Base-by-base conservation (phyloP, 2,113 vertebrate genomes). In the Sialia sialis region DNA sequence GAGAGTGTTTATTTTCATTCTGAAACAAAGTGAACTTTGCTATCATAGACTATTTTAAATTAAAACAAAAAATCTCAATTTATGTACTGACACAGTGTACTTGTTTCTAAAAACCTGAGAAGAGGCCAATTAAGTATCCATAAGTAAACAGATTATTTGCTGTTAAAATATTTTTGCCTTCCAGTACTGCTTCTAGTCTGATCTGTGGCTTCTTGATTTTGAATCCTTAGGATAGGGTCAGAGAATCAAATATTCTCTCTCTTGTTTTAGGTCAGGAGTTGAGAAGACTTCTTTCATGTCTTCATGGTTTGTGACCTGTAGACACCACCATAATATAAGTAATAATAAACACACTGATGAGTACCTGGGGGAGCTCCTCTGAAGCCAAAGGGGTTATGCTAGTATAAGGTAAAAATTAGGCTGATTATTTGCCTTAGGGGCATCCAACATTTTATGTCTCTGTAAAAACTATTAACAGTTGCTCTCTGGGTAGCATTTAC, bases 141-240 rank as follows among this genome's bases (percentile, higher is more conserved):
- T 51, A 74, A 86, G 13, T 81, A 94, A 93, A 93, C 17, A 87
- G 60, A 48, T 83, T 88, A 80, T 94, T 83, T 96, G 64, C 54
- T 87, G 91, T 89, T 49, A 0, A 63, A 86, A 34, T 84, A 80
- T 90, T 93, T 88, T 81, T 78, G 84, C 26, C 56, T 88, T 83
- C 90, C 86, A 34, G 10, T 91, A 32, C 39, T 56, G 20, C 68
- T 94, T 7, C 56, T 63, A 26, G 52, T 81, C 89, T 92, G 68
- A 81, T 78, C 85, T 90, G n/a, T 56, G 75, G 12, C 39, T 88
- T 93, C 87, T 95, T 90, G 90, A 48, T 95, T 94, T 92, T 93
- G 85, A 86, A 92, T 88, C 79, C 69, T 56, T 36, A 93, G 74
- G 62, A 39, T 22, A 83, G 25, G 63, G 77, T 94, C 82, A 95